These are phyloP conservation scores for Chelonus insularis DNA, from an alignment of 1,140 invertebrate species.

Conservation along the genomic window DNA sequence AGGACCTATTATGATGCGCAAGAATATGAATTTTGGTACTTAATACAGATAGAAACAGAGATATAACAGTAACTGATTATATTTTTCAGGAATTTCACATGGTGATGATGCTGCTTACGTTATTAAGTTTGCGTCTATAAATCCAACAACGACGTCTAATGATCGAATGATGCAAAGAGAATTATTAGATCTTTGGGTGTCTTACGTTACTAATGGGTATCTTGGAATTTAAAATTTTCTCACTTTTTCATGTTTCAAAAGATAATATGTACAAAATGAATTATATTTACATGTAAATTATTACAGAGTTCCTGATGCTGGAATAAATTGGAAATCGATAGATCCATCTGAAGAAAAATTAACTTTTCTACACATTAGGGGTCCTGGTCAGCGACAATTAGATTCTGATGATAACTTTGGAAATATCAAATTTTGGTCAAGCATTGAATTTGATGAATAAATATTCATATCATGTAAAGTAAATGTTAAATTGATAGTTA, in stretches of 20 bases:
- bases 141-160: conserved; percentile 44
- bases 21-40: conserved; percentile 62
- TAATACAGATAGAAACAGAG: conserved; percentile 37
- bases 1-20: conserved; percentile 54
- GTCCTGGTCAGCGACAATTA: too few relatives aligned
- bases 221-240: conserved; percentile 29
- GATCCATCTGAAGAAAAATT: too few relatives aligned
- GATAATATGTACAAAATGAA: conserved; percentile 6
- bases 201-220: conserved; percentile 63
- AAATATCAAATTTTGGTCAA: too few relatives aligned
- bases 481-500: too few relatives aligned
- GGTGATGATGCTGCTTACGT: conserved; percentile 63
- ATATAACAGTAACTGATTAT: not conserved
- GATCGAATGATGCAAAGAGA: conserved; percentile 60
- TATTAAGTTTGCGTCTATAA: conserved; percentile 42
- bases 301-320: conserved; percentile 48
- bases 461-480: too few relatives aligned
- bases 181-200: conserved; percentile 62
- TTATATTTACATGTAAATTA: conserved; percentile 2
- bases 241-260: conserved; percentile 47
- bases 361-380: too few relatives aligned
- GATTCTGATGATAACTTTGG: too few relatives aligned
- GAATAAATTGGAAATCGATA: not conserved
- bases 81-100: conserved; percentile 62
- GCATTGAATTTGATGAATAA: too few relatives aligned